Conservation (phyloP, 2,113 vertebrate species). For the Brachyistius frenatus region DNA sequence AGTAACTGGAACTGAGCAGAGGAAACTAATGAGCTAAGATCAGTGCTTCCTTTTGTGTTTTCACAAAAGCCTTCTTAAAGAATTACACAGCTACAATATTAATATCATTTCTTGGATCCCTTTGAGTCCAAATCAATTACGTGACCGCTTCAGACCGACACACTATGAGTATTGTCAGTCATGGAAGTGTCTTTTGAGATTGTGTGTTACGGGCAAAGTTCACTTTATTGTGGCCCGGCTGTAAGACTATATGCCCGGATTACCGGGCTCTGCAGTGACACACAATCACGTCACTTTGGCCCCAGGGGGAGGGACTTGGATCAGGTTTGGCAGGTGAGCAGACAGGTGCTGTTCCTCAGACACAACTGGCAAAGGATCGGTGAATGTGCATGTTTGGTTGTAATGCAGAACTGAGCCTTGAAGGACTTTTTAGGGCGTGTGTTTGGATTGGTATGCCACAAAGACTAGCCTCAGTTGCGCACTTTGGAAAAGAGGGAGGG, state of each 20-base stretch:
- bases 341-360: constrained; percentile 68
- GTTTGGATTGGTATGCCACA: constrained; percentile 50
- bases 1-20: constrained; percentile 28
- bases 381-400: constrained; percentile 40
- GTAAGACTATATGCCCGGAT: constrained; percentile 1
- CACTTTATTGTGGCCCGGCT: neutral
- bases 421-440: constrained; percentile 49
- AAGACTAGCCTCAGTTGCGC: constrained; percentile 19
- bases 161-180: neutral
- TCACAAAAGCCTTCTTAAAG: constrained; percentile 32
- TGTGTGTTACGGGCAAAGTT: constrained; percentile 5
- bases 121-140: constrained; percentile 35
- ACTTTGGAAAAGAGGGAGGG: constrained; percentile 49
- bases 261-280: constrained; percentile 31
- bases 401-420: constrained; percentile 43
- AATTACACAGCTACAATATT: constrained; percentile 21
- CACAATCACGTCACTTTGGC: constrained; percentile 37
- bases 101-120: constrained; percentile 7
- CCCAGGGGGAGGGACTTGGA: constrained; percentile 61
- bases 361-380: constrained; percentile 61
- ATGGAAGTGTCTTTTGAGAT: neutral
- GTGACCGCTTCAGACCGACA: neutral
- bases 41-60: constrained; percentile 20
- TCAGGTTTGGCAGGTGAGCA: constrained; percentile 80
- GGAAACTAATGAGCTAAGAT: constrained; percentile 36